Base-by-base conservation (phyloP, 2,113 vertebrate species). In the Hydropotes inermis region DNA sequence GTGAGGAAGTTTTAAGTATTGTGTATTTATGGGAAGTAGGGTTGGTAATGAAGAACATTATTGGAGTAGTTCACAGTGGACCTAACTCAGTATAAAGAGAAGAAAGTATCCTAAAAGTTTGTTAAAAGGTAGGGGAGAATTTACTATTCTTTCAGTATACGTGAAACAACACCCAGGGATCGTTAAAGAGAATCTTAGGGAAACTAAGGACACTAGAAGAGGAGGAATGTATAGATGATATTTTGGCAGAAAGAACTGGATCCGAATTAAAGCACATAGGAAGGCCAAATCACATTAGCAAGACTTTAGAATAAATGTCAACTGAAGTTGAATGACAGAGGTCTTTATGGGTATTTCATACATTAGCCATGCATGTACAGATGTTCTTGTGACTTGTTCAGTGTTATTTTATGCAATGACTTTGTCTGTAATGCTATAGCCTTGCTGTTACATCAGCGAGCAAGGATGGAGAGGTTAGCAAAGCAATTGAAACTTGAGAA, bases 381-480 rank as follows among this genome's bases (percentile, higher is more conserved):
- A 88, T 94, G 67, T 87, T 30, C 92, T n/a, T 7, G 17, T 97
- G 57, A 88, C 28, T 95, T 92, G 61, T 91, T 96, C 95, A 94
- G 0, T 92, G 43, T 95, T 97, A 85, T 87, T 95, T 83, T 98
- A 76, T 97, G 95, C 92, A 96, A 94, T 97, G 88, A 98, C 89
- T 97, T 97, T 97, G 85, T 98, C 95, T 98, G 81, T 98, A 96
- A 97, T 97, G 95, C 85, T 91, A 39, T 98, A 99, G 99, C 99
- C 97, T 99, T 99, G 98, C 98, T 99, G 98, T 99, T 99, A 97
- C 99, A 99, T 98, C 99, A 99, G 87, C 99, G 99, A 95, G 99
- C 99, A 96, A 99, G 99, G 98, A 99, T 99, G 99, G 99, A 99
- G 99, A 99, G 99, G 94, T 99, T 99, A 98, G 98, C 99, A 98